Percentiles rank a stretch among this genome's conserved stretches.
phyloP scores from a whole-genome alignment of 2,797 vertebrate genomes.

The Chiroxiphia lanceolata region DNA sequence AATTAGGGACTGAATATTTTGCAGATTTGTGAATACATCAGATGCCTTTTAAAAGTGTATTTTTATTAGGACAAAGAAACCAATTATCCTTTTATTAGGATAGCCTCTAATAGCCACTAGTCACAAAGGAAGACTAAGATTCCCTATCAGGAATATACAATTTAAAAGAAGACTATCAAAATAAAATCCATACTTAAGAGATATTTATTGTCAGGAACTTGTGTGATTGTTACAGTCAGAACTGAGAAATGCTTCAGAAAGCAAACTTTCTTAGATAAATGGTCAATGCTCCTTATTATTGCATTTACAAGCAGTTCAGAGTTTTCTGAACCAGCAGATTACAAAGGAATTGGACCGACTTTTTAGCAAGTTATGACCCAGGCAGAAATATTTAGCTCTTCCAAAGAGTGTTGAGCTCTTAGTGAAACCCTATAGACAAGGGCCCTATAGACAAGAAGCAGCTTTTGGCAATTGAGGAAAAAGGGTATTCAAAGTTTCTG shows the following conservation, averaged over 20 bases:
- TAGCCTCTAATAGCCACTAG: neutral
- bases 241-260: neutral
- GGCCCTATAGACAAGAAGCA: neutral
- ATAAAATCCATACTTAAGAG: neutral
- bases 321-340: neutral
- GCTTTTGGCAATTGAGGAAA: neutral
- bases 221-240: neutral
- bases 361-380: neutral
- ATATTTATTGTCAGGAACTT: neutral
- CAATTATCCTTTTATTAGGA: neutral
- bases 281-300: neutral
- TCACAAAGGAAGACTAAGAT: neutral
- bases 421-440: neutral
- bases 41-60: neutral
- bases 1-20: neutral
- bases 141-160: neutral
- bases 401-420: neutral
- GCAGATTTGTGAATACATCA: neutral
- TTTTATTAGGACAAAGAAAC: neutral
- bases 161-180: neutral
- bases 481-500: neutral
- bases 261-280: neutral
- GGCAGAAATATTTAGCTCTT: neutral
- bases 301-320: neutral
- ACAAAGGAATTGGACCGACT: neutral